Evolutionary conservation across 2,113 vertebrate species (phyloP).

Genomic region (Benitochromis conjunctus): DNA sequence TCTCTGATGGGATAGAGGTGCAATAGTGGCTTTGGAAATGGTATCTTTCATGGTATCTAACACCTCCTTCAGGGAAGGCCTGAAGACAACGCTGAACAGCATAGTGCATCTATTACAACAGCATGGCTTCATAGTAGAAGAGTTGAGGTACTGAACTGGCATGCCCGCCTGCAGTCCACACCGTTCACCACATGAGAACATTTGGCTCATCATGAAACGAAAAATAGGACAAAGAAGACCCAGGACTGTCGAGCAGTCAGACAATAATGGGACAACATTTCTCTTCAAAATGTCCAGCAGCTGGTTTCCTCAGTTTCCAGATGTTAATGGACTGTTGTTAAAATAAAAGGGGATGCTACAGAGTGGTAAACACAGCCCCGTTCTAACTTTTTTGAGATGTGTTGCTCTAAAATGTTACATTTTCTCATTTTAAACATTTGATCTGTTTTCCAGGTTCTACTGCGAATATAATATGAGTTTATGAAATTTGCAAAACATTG

Average conservation of each 20-base stretch:
- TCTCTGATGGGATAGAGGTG: neutral
- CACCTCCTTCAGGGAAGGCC: neutral
- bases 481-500: neutral
- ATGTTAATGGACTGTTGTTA: neutral
- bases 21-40: neutral
- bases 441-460: neutral
- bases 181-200: neutral
- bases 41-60: neutral
- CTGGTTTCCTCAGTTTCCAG: neutral
- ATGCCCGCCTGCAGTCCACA: neutral
- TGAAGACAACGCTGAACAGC: neutral
- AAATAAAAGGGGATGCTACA: too few species aligned
- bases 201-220: neutral
- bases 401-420: neutral
- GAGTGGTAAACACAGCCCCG: rapidly evolving
- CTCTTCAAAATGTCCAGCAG: neutral
- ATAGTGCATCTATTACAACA: neutral
- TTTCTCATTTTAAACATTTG: neutral
- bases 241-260: neutral
- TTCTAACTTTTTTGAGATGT: neutral
- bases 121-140: neutral
- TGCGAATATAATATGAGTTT: neutral
- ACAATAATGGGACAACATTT: neutral
- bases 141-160: neutral
- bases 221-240: neutral